Conservation (phyloP, 2,797 vertebrate genomes). For the Acrossocheilus fasciatus region DNA sequence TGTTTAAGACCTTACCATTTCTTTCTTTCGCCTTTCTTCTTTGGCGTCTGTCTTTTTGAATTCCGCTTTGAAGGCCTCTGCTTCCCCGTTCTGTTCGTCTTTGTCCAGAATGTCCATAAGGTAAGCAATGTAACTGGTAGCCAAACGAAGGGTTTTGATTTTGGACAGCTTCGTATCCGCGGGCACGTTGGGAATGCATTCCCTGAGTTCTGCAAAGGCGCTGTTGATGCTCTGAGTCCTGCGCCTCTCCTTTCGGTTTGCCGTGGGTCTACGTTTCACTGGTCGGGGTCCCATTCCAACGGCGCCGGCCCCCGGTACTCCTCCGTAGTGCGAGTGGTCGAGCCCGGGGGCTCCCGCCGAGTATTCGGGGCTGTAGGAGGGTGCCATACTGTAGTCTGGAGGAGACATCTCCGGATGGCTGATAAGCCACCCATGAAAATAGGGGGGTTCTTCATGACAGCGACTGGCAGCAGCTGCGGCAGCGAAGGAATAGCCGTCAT, state of each 20-base stretch:
- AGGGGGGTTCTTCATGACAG: constrained; percentile 93
- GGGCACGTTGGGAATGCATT: constrained; percentile 98
- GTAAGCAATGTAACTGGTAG: constrained; percentile 99
- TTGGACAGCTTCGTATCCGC: constrained; percentile 98
- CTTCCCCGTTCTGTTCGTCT: constrained; percentile 94
- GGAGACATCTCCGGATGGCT: constrained; percentile 97
- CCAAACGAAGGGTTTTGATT: constrained; percentile 95
- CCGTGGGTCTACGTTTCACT: constrained; percentile 94
- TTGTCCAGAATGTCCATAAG: constrained; percentile 99
- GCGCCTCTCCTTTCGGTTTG: constrained; percentile 96
- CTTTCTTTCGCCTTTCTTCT: constrained; percentile 94
- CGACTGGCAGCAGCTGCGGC: constrained; percentile 88
- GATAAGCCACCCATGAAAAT: constrained; percentile 98
- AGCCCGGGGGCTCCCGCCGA: constrained; percentile 71
- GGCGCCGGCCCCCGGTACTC: constrained; percentile 75
- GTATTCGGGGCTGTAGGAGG: constrained; percentile 91
- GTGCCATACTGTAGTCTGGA: constrained; percentile 90
- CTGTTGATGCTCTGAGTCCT: constrained; percentile 99
- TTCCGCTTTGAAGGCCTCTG: constrained; percentile 98
- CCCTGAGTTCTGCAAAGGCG: constrained; percentile 95
- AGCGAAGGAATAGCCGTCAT: constrained; percentile 93
- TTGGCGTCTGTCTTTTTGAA: constrained; percentile 96
- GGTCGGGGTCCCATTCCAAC: constrained; percentile 80
- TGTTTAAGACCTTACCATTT: constrained; percentile 82
- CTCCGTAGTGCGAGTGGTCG: constrained; percentile 88